A percentile compares a stretch with the other conserved stretches of the same genome.
phyloP scores from a whole-genome alignment of 1,140 invertebrate genomes.

The Lepidurus couesii region DNA sequence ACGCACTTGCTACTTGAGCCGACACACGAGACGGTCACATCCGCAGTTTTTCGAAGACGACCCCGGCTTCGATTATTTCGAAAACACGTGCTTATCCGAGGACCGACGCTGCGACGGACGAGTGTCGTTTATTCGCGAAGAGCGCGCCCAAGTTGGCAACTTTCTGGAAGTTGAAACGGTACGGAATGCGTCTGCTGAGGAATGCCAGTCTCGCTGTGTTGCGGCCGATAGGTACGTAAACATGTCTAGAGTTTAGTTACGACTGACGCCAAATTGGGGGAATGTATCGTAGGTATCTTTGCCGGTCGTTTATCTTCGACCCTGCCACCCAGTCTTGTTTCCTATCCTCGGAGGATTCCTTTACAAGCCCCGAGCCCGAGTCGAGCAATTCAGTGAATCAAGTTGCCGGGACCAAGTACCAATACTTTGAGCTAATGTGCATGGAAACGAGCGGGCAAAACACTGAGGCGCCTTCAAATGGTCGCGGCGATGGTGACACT shows the following conservation, averaged over 20 bases:
- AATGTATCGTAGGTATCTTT: slow-evolving; percentile 60
- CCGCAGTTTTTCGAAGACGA: slow-evolving; percentile 75
- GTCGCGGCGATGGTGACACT: slow-evolving; percentile 47
- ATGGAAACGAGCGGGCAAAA: slow-evolving; percentile 41
- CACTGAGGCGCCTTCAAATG: background rate
- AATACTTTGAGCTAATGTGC: slow-evolving; percentile 40
- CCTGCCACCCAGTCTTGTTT: slow-evolving; percentile 75
- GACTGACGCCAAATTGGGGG: background rate
- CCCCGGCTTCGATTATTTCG: slow-evolving; percentile 78
- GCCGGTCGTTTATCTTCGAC: slow-evolving; percentile 82
- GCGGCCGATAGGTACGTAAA: slow-evolving; percentile 60
- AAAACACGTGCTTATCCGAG: slow-evolving; percentile 82
- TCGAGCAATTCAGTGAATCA: slow-evolving; percentile 51
- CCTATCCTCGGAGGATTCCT: slow-evolving; percentile 80
- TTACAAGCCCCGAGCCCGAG: slow-evolving; percentile 73
- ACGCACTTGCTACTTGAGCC: slow-evolving; percentile 69
- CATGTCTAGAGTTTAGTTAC: background rate
- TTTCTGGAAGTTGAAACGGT: slow-evolving; percentile 81
- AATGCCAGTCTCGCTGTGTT: slow-evolving; percentile 73
- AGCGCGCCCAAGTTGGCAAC: slow-evolving; percentile 76
- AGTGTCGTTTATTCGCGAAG: slow-evolving; percentile 79
- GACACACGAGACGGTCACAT: slow-evolving; percentile 74
- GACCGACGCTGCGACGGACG: slow-evolving; percentile 76
- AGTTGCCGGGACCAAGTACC: slow-evolving; percentile 35
- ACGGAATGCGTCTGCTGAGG: slow-evolving; percentile 72